Evolutionary conservation across 2,888 invertebrate genomes (phyloP), one percentile per base, ranked within the genome.

Genomic region (Mellilla xanthometata): DNA sequence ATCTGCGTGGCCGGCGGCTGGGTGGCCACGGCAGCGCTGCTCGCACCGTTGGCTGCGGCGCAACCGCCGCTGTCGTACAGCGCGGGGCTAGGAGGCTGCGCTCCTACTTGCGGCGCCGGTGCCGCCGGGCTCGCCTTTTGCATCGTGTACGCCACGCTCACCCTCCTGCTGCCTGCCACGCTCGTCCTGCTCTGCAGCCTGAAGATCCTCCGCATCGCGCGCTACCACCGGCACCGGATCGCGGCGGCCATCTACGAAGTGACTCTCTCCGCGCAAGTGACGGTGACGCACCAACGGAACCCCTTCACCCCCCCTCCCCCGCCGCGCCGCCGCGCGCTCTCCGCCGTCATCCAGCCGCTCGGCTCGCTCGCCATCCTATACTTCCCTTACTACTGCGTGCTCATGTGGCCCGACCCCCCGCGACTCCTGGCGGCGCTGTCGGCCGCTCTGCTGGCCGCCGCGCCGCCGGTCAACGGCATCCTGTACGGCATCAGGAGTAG

Each of bases 231-330:
- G 3, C 95, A 96, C 72, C 91, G 95, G 47, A 96, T 96, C 58
- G 95, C 95, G 15, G 95, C 95, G 31, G 95, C 96, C 12, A 95
- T 96, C 57, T 95, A 95, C 81, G 95, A 96, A 87, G 95, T 95
- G 28, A 95, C 95, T 0, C 76, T 96, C 38, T 95, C 95, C 5
- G 95, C 95, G 0, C 95, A 96, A 83, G 95, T 95, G 55, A 95
- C 95, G 34, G 95, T 95, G 60, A 95, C 95, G 0, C 95, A 95
- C 68, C 95, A 95, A 72, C 88, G 95, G 54, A 95, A 95, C 67
- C 95, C 95, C 5, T 95, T 95, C 72, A 92, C 93, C 53, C 91
- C 94, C 31, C 94, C 94, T 15, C 92, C 93, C 1, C 92, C 93
- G 1, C 93, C 93, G 0, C 90, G 92, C 8, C 86, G 92, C 7